Evolutionary conservation across 2,797 vertebrate species (phyloP).

Genomic region (Gallinago solitaria): DNA sequence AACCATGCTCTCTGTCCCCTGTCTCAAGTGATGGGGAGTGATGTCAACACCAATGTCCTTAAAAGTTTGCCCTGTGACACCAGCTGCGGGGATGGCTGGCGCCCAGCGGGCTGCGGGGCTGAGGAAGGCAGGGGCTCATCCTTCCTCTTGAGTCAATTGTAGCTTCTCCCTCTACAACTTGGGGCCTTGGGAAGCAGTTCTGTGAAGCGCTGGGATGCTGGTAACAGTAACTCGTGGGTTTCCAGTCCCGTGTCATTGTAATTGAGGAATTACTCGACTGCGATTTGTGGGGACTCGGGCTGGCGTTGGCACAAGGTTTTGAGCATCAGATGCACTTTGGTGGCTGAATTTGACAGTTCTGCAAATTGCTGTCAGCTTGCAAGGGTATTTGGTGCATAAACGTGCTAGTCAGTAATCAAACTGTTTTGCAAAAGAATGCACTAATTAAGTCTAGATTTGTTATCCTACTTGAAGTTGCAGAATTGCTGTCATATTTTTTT

Average conservation of each 20-base stretch:
- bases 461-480: conserved; percentile 62
- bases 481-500: conserved; percentile 52
- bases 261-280: neutral
- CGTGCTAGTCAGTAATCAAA: conserved; percentile 44
- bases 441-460: conserved; percentile 68
- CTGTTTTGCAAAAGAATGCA: conserved; percentile 63
- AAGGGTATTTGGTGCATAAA: conserved; percentile 48
- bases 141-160: neutral
- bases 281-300: neutral
- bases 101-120: accelerated
- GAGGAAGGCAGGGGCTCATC: neutral
- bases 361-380: conserved; percentile 66
- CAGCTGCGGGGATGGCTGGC: neutral
- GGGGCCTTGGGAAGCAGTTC: neutral
- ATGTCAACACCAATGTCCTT: neutral
- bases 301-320: neutral
- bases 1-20: neutral
- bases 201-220: neutral
- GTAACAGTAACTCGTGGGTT: neutral
- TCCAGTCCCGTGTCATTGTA: neutral
- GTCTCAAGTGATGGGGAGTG: neutral
- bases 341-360: conserved; percentile 61
- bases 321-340: conserved; percentile 1
- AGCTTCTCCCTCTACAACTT: neutral
- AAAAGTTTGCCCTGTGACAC: neutral